Evolutionary conservation across 2,888 invertebrate genomes (phyloP), one percentile per base, ranked within the genome.

Genomic region (Glyphotaelius pellucidus): DNA sequence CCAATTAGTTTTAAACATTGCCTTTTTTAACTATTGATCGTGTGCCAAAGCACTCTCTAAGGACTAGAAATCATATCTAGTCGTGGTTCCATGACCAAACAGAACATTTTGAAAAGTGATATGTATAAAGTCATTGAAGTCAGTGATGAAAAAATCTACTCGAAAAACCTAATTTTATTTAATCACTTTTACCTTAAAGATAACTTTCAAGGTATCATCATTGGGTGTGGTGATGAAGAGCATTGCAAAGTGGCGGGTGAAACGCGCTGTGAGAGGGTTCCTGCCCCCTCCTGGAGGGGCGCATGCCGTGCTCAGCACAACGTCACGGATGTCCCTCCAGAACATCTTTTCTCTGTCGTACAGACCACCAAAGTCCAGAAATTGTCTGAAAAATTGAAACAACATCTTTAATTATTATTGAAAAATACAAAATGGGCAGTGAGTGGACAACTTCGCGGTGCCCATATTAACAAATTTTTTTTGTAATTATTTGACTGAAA

Each of bases 241-340:
- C 96, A 99, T 97, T 25, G 98, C 98, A 95, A 99, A 99, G 95
- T 99, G 99, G 7, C 99, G 96, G 3, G 98, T 97, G 95, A 98
- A 98, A 94, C 99, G 96, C 0, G 97, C 97, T 0, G 98, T 98
- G 25, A 99, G 96, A 15, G 98, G 97, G 94, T 99, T 98, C 87
- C 98, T 96, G 0, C 99, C 99, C 15, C 99, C 99, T 0, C 99
- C 99, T 0, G 99, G 99, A 0, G 99, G 99, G 0, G 98, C 98
- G 95, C 99, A 99, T 91, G 98, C 98, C 84, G 97, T 97, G 0
- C 97, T 96, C 90, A 99, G 95, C 0, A 98, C 97, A 80, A 99
- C 98, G 95, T 99, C 98, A 93, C 97, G 95, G n/a, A 99, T 97
- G 14, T 97, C 97, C 94, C 98, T 98, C 99, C 99, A 99, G 94